Conservation (phyloP, 2,888 invertebrate genomes). For the Pomacea canaliculata region DNA sequence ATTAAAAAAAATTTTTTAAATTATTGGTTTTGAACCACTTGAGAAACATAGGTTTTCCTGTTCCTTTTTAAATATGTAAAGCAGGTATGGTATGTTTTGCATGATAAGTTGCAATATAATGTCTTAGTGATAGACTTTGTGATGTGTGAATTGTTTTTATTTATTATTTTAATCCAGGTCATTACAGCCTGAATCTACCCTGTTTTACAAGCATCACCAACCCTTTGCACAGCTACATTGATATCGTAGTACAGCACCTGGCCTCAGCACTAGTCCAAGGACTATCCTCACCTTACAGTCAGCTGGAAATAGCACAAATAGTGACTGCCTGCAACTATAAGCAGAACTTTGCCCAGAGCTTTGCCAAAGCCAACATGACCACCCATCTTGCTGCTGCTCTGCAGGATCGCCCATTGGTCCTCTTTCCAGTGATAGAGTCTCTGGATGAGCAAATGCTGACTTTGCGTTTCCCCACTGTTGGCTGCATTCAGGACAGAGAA, state of each 20-base stretch:
- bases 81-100: neutral
- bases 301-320: slow-evolving; percentile 32
- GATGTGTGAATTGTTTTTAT: neutral
- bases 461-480: slow-evolving; percentile 30
- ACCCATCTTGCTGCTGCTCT: slow-evolving; percentile 45
- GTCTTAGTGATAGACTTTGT: neutral
- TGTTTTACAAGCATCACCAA: slow-evolving; percentile 55
- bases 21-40: neutral
- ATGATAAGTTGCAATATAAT: neutral
- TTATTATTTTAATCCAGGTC: slow-evolving; percentile 25
- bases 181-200: slow-evolving; percentile 51
- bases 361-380: slow-evolving; percentile 27
- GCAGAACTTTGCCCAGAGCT: neutral
- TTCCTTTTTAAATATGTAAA: too few species aligned
- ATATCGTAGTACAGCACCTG: slow-evolving; percentile 59
- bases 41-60: neutral
- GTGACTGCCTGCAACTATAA: slow-evolving; percentile 5
- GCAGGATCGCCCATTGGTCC: slow-evolving; percentile 43
- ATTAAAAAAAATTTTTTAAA: neutral
- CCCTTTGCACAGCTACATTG: slow-evolving; percentile 59
- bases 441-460: slow-evolving; percentile 36
- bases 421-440: slow-evolving; percentile 52
- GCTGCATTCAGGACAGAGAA: slow-evolving; percentile 32
- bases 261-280: slow-evolving; percentile 49
- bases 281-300: slow-evolving; percentile 45